Percentiles rank a stretch among this genome's conserved stretches.
phyloP scores from a whole-genome alignment of 1,140 invertebrate genomes.

The Achroia grisella region DNA sequence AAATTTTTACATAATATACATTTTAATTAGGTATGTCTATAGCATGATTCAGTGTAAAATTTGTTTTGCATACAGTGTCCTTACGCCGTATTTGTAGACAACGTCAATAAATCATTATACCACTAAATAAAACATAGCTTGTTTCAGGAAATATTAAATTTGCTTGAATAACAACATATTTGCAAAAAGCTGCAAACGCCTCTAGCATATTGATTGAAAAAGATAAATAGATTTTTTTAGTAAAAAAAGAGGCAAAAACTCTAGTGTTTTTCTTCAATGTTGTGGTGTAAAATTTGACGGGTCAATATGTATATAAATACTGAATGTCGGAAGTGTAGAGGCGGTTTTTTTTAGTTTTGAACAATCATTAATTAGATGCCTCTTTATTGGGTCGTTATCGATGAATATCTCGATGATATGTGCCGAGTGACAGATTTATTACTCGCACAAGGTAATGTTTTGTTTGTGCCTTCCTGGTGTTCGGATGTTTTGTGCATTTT shows the following conservation, averaged over 20 bases:
- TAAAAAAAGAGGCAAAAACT: constrained; percentile 22
- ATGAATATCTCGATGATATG: constrained; percentile 38
- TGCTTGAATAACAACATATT: constrained; percentile 28
- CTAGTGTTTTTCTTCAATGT: constrained; percentile 14
- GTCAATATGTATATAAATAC: constrained; percentile 33
- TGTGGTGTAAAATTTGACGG: constrained; percentile 27
- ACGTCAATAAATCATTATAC: background rate
- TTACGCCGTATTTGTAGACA: background rate
- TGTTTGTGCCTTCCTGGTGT: constrained; percentile 41
- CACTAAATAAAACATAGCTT: constrained; percentile 7
- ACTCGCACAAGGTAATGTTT: constrained; percentile 41
- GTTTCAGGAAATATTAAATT: constrained; percentile 25
- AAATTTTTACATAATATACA: background rate
- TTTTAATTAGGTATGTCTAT: background rate
- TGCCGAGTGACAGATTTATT: constrained; percentile 59
- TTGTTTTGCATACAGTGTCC: constrained; percentile 5
- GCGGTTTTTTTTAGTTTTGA: constrained; percentile 39
- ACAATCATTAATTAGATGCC: constrained; percentile 57
- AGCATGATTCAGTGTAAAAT: constrained; percentile 1
- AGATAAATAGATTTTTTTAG: constrained; percentile 36
- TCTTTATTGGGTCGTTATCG: constrained; percentile 48
- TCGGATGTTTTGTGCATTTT: constrained; percentile 30
- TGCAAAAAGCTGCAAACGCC: constrained; percentile 33
- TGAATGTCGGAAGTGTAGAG: constrained; percentile 35
- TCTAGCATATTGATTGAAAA: constrained; percentile 29